Evolutionary conservation across 1,140 invertebrate genomes (phyloP), one percentile per base, ranked within the genome.

Genomic region (Drosophila subobscura): DNA sequence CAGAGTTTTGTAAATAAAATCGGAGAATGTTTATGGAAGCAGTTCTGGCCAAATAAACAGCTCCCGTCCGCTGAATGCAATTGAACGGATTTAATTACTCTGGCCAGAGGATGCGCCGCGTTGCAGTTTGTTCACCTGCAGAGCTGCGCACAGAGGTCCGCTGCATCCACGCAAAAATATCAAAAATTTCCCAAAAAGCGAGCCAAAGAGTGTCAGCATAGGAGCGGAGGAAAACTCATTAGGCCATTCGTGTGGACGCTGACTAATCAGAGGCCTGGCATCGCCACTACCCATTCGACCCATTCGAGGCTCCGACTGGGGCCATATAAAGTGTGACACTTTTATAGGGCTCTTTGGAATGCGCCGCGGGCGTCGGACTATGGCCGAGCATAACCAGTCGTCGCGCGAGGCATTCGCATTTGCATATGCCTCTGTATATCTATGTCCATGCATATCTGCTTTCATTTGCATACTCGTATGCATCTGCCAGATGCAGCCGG

Each of bases 311-410:
- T 55, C 25, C 49, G 41, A 42, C 72, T 67, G 55, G 60, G 67
- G 42, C 51, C 53, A 81, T 61, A 81, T 81, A 86, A 86, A 81
- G 78, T 71, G 83, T 78, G 81, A 86, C 83, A 88, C 81, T 86
- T 88, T 86, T 88, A 86, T 88, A 78, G 81, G 77, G 81, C 81
- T 72, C 58, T 81, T 74, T 52, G 73, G 81, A 86, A 86, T 86
- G 68, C 75, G 47, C 79, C 53, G 75, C 79, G 68, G 79, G 73
- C 25, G 72, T 64, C 33, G 23, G 16, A 23, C 63, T 58, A 57
- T 79, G 66, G 61, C 50, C 60, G 61, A 80, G 77, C 72, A 70
- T 77, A 77, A 64, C 71, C 71, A 74, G 71, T 64, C 60, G 66
- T 4, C 33, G 27, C 20, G 20, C 16, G 46, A 20, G 16, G 16